phyloP scores from a whole-genome alignment of 2,888 invertebrate genomes.

The Apamea crenata region DNA sequence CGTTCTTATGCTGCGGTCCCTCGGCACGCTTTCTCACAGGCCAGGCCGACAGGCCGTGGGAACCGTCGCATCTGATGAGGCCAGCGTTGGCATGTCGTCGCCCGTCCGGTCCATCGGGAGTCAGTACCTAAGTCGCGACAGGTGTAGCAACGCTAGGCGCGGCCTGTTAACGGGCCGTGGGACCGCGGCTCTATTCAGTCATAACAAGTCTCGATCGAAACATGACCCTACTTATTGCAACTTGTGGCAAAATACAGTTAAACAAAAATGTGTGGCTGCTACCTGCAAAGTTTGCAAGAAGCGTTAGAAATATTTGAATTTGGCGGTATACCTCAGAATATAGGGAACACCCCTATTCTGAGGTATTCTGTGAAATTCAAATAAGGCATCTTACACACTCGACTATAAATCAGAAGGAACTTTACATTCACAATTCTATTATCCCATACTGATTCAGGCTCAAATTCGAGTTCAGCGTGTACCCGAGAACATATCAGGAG shows the following conservation, averaged over 20 bases:
- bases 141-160: neutral
- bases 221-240: neutral
- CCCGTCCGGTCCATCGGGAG: neutral
- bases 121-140: too few relatives aligned
- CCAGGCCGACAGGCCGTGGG: neutral
- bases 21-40: neutral
- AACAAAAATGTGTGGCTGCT: neutral
- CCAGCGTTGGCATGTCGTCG: neutral
- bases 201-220: neutral
- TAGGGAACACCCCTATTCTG: neutral
- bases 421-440: neutral
- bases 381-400: neutral
- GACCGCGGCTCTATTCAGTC: neutral
- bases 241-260: neutral
- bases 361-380: neutral
- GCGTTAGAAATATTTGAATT: neutral
- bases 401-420: neutral
- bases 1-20: neutral
- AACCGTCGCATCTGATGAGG: neutral
- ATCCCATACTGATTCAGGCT: slow-evolving; percentile 73
- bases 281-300: neutral
- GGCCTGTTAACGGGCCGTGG: neutral
- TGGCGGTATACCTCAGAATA: too few relatives aligned
- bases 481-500: slow-evolving; percentile 86
- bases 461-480: slow-evolving; percentile 84